Conservation (phyloP, 2,888 invertebrate genomes). For the Cepaea hortensis region DNA sequence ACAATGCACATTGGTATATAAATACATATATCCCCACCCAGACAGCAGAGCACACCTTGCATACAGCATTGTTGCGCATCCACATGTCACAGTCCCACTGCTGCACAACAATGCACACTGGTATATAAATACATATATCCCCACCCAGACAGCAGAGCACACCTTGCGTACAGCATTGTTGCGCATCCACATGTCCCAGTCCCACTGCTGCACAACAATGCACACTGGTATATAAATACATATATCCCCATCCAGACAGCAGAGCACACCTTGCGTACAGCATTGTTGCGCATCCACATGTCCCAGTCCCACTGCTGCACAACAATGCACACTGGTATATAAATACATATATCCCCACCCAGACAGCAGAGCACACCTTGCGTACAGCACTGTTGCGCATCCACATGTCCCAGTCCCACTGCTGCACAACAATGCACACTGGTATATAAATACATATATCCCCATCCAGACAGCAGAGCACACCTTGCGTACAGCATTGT, state of each 20-base stretch:
- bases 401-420: constrained; percentile 83
- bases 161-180: constrained; percentile 78
- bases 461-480: too few relatives aligned
- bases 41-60: constrained; percentile 77
- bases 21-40: too few relatives aligned
- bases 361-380: constrained; percentile 75
- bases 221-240: neutral
- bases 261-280: constrained; percentile 79
- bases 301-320: constrained; percentile 81
- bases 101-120: constrained; percentile 66
- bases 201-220: constrained; percentile 78
- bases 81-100: constrained; percentile 83
- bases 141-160: too few relatives aligned
- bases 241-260: too few relatives aligned
- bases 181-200: constrained; percentile 83
- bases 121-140: too few relatives aligned
- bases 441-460: too few relatives aligned
- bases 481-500: constrained; percentile 79
- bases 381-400: constrained; percentile 79
- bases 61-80: constrained; percentile 79
- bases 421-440: constrained; percentile 69
- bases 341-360: too few relatives aligned
- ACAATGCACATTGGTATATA: neutral
- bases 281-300: constrained; percentile 81
- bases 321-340: neutral